Evolutionary conservation across 2,888 invertebrate genomes (phyloP), one percentile per base, ranked within the genome.

Genomic region (Pristionchus fissidentatus): DNA sequence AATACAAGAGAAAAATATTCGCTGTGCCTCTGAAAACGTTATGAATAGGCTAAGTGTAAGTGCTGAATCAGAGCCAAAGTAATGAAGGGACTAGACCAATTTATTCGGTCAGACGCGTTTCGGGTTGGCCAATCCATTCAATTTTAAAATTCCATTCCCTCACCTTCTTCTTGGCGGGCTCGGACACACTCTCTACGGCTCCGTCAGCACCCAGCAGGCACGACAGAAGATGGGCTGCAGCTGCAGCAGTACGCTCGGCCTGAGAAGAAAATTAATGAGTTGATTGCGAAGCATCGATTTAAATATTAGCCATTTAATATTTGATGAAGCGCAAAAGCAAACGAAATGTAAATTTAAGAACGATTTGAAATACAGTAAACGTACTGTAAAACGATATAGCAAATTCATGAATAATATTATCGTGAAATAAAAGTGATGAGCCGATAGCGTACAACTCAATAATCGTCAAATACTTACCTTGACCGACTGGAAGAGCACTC

Each of bases 211-310:
- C 96, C 83, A 99, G 93, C 92, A 97, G 95, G 92, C 98, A 98
- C 93, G 98, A 99, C 85, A 99, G 94, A 93, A 98, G 98, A 93
- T 98, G 99, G 86, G 97, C 96, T 83, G 97, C 95, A 0, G 96
- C 97, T 1, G 95, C 95, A 29, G 81, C 81, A 29, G 66, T 81
- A 46, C 46, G 55, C 57, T 84, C 43, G 46, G 66, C 35, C 84
- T 81, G 57, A 43, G 83, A 80, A 87, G 7, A 26, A 41, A 77
- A 49, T 7, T 49, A 3, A 10, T 49, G 3, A 29, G 19, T 49
- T n/a, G 29, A 57, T 57, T 15, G 57, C 2, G 2, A 57, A 57
- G 8, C 57, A 29, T 26, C 26, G 3, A 8, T 0, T 5, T 29
- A 15, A 13, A 70, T 5, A 3, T 13, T 57, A 57, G 26, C 26